Conservation (phyloP, 2,113 vertebrate genomes). For the Ctenodactylus gundi region DNA sequence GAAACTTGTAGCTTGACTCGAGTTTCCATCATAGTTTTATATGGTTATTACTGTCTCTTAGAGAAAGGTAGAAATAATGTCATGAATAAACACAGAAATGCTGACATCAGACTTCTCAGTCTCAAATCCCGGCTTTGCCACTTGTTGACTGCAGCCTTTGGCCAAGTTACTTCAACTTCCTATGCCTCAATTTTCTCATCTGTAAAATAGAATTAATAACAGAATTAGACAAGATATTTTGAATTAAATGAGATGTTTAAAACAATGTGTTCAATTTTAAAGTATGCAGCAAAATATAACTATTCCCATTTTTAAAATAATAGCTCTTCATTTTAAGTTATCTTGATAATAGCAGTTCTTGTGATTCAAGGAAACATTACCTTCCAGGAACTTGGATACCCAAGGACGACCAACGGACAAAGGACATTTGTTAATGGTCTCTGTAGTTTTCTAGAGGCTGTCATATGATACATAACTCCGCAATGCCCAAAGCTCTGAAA, state of each 20-base stretch:
- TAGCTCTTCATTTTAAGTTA: not conserved
- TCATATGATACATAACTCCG: not conserved
- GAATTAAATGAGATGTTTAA: no score
- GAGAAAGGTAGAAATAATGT: not conserved
- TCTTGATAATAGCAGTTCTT: not conserved
- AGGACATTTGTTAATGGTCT: not conserved
- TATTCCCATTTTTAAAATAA: not conserved
- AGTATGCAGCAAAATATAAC: not conserved
- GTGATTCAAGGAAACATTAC: not conserved
- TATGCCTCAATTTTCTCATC: not conserved
- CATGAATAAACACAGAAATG: accelerated
- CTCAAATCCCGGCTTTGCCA: not conserved
- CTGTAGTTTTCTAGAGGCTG: not conserved
- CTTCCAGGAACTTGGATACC: not conserved
- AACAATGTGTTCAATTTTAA: not conserved
- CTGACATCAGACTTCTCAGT: not conserved
- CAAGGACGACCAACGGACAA: not conserved
- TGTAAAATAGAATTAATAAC: not conserved
- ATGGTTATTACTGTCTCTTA: not conserved
- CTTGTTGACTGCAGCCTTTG: not conserved
- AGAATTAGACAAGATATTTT: not conserved
- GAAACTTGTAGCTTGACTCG: not conserved
- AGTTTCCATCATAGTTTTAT: not conserved
- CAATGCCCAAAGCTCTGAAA: conserved; percentile 17
- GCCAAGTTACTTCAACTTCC: not conserved